phyloP scores from a whole-genome alignment of 2,113 vertebrate species.

The Entelurus aequoreus region DNA sequence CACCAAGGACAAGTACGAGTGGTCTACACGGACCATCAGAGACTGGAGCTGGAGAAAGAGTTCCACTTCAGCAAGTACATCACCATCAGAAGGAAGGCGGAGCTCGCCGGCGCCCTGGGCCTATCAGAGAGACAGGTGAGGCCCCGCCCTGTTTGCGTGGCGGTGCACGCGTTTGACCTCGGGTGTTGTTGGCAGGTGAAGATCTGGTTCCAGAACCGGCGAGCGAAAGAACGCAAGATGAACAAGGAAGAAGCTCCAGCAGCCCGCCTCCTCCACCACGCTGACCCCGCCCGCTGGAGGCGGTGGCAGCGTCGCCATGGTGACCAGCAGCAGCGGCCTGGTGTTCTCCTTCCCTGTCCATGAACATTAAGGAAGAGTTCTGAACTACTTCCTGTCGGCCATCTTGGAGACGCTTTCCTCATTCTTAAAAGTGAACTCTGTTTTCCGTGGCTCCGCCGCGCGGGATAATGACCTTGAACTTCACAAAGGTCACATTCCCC shows the following conservation, averaged over 20 bases:
- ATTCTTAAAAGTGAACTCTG: neutral
- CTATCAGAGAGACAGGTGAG: conserved; percentile 14
- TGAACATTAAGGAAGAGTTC: conserved; percentile 13
- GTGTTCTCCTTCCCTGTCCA: conserved; percentile 7
- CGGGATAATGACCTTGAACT: too few species aligned
- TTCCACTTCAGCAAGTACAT: conserved; percentile 16
- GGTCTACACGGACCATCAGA: conserved; percentile 14
- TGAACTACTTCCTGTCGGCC: neutral
- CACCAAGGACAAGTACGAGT: conserved; percentile 15
- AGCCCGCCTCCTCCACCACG: conserved; percentile 5
- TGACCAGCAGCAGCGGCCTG: conserved; percentile 11
- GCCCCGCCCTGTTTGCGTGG: too few species aligned
- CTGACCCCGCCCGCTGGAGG: neutral
- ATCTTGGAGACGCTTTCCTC: neutral
- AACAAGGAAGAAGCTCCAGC: conserved; percentile 13
- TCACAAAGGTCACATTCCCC: too few species aligned
- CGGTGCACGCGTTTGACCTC: too few species aligned
- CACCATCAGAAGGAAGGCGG: conserved; percentile 11
- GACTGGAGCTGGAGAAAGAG: conserved; percentile 16
- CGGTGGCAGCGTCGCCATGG: neutral
- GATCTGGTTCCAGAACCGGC: conserved; percentile 16
- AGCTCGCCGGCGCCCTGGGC: conserved; percentile 4
- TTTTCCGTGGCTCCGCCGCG: too few species aligned
- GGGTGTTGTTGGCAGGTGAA: conserved; percentile 1
- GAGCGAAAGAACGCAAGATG: conserved; percentile 10